Conservation (phyloP, 64 coral and sea anemone species). For the Montipora sp. region DNA sequence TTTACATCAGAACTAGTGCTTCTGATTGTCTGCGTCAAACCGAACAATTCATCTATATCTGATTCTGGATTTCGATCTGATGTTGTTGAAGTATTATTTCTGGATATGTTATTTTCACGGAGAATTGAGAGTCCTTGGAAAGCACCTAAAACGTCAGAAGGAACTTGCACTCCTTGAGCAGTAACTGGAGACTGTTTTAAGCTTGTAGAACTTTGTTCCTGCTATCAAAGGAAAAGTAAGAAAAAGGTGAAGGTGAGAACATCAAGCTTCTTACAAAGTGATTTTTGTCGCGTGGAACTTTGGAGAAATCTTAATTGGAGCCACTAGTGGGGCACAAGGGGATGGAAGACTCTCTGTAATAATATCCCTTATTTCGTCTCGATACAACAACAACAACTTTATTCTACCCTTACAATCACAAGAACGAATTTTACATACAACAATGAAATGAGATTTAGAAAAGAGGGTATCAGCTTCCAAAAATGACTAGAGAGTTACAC, state of each 20-base stretch:
- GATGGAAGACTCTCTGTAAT: too few species aligned
- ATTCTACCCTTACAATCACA: too few species aligned
- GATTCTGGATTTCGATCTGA: neutral
- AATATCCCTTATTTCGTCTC: too few species aligned
- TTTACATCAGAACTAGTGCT: neutral
- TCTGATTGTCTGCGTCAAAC: neutral
- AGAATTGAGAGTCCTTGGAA: neutral
- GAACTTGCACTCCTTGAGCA: neutral
- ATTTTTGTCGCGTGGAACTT: too few species aligned
- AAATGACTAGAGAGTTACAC: too few species aligned
- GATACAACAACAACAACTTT: too few species aligned
- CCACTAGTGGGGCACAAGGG: too few species aligned
- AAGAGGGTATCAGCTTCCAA: too few species aligned
- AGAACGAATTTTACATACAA: too few species aligned
- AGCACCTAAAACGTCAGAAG: neutral
- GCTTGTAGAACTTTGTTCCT: neutral
- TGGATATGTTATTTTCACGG: neutral
- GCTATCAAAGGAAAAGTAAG: neutral
- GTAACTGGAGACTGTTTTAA: neutral
- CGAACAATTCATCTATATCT: slow-evolving; percentile 26
- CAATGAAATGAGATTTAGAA: too few species aligned
- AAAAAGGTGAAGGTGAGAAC: neutral
- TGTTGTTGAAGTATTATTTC: neutral
- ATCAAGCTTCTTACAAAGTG: neutral
- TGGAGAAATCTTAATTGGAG: too few species aligned